Percentiles rank a stretch among this genome's conserved stretches.
Conservation (phyloP, 2,797 vertebrate species). For the Gambusia yucatana region DNA sequence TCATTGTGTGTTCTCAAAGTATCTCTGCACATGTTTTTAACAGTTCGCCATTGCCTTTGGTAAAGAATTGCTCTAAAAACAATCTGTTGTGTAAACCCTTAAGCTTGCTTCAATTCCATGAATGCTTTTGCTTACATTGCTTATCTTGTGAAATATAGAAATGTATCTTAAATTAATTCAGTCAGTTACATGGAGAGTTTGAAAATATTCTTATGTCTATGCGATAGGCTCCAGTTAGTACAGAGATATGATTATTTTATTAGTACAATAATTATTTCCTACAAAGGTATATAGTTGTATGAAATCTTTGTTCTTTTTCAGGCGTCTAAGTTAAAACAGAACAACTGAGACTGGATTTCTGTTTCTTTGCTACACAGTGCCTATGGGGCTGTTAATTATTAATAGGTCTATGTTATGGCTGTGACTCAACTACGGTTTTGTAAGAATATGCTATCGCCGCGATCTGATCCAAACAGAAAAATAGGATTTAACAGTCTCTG, state of each 20-base stretch:
- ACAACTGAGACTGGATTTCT: background rate
- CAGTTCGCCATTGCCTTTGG: background rate
- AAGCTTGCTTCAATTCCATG: background rate
- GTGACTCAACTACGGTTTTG: background rate
- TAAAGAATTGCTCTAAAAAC: background rate
- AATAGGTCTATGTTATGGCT: background rate
- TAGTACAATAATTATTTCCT: background rate
- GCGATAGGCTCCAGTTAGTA: background rate
- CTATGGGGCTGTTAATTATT: conserved; percentile 5
- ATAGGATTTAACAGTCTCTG: conserved; percentile 7
- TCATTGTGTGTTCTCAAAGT: background rate
- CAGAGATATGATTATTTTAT: background rate
- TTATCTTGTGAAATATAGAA: background rate
- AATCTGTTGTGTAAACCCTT: background rate
- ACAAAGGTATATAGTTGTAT: background rate
- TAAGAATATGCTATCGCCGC: background rate
- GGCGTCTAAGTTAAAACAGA: background rate
- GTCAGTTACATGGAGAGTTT: background rate
- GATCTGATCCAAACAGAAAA: background rate
- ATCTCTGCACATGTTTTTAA: background rate
- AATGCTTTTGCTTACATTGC: background rate
- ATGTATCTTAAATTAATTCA: background rate
- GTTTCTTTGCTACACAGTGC: background rate
- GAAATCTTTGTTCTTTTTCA: background rate
- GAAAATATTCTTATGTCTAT: background rate